Percentiles rank a stretch among this genome's conserved stretches.
Evolutionary conservation across 1,140 invertebrate species (phyloP).

Genomic region (Phthorimaea operculella): DNA sequence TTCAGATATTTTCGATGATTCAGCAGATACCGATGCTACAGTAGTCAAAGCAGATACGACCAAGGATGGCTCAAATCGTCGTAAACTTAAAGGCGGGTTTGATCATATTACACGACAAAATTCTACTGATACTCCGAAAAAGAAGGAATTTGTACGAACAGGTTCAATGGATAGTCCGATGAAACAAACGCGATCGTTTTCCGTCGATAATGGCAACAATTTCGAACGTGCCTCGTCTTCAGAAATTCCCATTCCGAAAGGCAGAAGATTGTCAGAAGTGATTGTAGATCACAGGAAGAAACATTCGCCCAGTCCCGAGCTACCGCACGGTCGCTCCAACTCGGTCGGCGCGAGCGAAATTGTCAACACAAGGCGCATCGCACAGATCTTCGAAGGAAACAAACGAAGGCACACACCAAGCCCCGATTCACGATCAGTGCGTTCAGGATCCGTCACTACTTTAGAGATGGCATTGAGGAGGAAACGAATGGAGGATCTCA

Average conservation of each 20-base stretch:
- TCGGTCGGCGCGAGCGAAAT: conserved; percentile 37
- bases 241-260: conserved; percentile 20
- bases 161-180: conserved; percentile 25
- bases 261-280: conserved; percentile 34
- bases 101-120: conserved; percentile 15
- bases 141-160: conserved; percentile 23
- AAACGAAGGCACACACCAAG: conserved; percentile 36
- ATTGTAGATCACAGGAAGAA: conserved; percentile 21
- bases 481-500: conserved; percentile 49
- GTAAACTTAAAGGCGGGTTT: conserved; percentile 6
- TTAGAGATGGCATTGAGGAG: conserved; percentile 37
- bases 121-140: conserved; percentile 20
- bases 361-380: conserved; percentile 40
- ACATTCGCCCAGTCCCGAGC: conserved; percentile 35
- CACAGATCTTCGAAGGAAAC: conserved; percentile 39
- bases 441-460: conserved; percentile 31
- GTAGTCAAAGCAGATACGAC: conserved; percentile 16
- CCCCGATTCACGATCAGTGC: conserved; percentile 27
- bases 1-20: conserved; percentile 36
- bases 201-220: background rate
- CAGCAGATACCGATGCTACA: conserved; percentile 39
- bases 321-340: conserved; percentile 31
- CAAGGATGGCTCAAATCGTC: background rate
- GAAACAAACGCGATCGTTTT: background rate
- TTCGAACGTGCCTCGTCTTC: conserved; percentile 9